phyloP scores from a whole-genome alignment of 2,113 vertebrate species.

The Spea bombifrons region DNA sequence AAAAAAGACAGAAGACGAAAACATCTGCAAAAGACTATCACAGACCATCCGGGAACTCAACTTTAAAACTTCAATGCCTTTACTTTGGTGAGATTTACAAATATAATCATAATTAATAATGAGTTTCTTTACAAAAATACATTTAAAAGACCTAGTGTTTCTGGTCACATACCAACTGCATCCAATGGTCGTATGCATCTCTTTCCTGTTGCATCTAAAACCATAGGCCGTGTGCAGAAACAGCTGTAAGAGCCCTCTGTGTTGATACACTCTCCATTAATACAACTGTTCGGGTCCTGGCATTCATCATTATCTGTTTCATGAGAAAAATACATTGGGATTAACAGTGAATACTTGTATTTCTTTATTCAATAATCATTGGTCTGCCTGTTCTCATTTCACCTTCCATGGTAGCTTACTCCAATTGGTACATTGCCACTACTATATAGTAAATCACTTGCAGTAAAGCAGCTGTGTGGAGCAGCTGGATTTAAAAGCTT shows the following conservation, averaged over 20 bases:
- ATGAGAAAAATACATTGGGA: too few species aligned
- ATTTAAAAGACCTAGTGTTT: too few species aligned
- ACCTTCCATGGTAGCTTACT: conserved; percentile 38
- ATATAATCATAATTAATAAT: too few species aligned
- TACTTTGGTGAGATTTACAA: too few species aligned
- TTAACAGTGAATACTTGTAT: too few species aligned
- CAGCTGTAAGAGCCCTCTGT: conserved; percentile 89
- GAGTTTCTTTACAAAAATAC: too few species aligned
- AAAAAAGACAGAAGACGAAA: too few species aligned
- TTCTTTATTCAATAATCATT: conserved; percentile 1
- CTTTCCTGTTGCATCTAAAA: conserved; percentile 72
- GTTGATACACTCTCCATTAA: conserved; percentile 84
- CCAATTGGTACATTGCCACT: conserved; percentile 20
- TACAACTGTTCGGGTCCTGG: conserved; percentile 80
- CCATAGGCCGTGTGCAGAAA: conserved; percentile 84
- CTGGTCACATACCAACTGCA: conserved; percentile 69
- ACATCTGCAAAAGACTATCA: too few species aligned
- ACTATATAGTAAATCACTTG: conserved; percentile 11
- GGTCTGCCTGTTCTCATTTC: conserved; percentile 46
- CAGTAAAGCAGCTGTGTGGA: not conserved
- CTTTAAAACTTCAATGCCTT: too few species aligned
- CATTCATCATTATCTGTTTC: conserved; percentile 87
- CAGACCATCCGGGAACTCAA: too few species aligned
- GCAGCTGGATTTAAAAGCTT: conserved; percentile 33
- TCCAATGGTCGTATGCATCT: conserved; percentile 71